Evolutionary conservation across 1,140 invertebrate species (phyloP).

Genomic region (Hirudo medicinalis): DNA sequence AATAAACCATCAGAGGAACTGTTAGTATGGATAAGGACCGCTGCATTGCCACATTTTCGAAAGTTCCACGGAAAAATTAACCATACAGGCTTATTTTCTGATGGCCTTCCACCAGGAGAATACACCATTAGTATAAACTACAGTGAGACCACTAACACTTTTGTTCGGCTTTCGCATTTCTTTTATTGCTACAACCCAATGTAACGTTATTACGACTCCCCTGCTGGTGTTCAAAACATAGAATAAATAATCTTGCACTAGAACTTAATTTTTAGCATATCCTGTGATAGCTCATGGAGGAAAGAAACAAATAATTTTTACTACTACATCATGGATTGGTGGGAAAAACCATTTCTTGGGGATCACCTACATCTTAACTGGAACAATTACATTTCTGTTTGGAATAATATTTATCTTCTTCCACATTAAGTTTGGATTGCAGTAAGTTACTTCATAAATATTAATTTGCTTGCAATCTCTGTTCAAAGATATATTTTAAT

Average conservation of each 20-base stretch:
- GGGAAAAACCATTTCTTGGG: constrained; percentile 95
- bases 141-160: too few relatives aligned
- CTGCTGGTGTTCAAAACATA: too few relatives aligned
- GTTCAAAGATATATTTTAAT: too few relatives aligned
- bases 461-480: too few relatives aligned
- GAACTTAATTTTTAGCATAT: constrained; percentile 52
- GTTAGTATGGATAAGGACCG: constrained; percentile 97
- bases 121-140: constrained; percentile 50
- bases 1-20: constrained; percentile 56
- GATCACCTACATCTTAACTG: constrained; percentile 94
- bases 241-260: too few relatives aligned
- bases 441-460: constrained; percentile 28
- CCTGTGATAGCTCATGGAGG: constrained; percentile 78
- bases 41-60: constrained; percentile 82
- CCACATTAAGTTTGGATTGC: constrained; percentile 47
- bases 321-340: constrained; percentile 85
- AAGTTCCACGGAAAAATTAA: constrained; percentile 66
- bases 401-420: constrained; percentile 85
- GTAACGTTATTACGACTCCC: too few relatives aligned
- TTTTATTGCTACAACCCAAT: too few relatives aligned
- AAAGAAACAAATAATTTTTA: constrained; percentile 81
- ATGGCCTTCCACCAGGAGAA: constrained; percentile 59
- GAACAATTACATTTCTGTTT: constrained; percentile 75
- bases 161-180: too few relatives aligned
- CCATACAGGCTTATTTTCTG: constrained; percentile 50